Base-by-base conservation (phyloP, 2,888 invertebrate genomes). In the Poecilobothrus nobilitatus region DNA sequence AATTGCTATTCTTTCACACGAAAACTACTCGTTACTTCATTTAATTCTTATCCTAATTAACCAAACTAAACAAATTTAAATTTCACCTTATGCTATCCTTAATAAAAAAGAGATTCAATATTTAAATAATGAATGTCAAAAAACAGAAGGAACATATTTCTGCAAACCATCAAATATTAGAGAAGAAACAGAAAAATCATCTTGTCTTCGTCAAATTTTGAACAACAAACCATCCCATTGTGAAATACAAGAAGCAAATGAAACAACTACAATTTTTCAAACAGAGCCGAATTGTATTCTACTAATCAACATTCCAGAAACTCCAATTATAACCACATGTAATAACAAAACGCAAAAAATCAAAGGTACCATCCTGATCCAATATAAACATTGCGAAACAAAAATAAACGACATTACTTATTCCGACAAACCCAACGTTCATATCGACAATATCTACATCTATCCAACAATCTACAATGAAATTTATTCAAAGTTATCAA, bases 41-140 rank as follows among this genome's bases (percentile, higher is more conserved):
- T 4, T 69, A 18, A 64, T 68, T 6, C 27, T 65, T 18, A 12
- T 68, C 12, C 67, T 67, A 10, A 69, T 69, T 18, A 69, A 67
- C 41, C 66, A 69, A n/a, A 64, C 66, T 21, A 69, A 69, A 67
- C 53, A 66, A 64, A 67, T 69, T n/a, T n/a, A n/a, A n/a, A n/a
- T 18, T 62, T 67, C 63, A 67, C 64, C 44, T n/a, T 69, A 37
- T 41, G 63, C 66, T n/a, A 18, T 67, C 22, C 27, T 66, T 20
- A 70, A 69, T 63, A 41, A 67, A 37, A n/a, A 68, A 1, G 66
- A 9, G 10, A 69, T 65, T 27, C 67, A 69, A 66, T 69, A 69
- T 41, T 66, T 67, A 41, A 66, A 67, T 37, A 21, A 10, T 6
- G 44, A 62, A 66, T 67, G 69, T 53, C 69, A 66, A 9, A 41